phyloP scores from a whole-genome alignment of 1,140 invertebrate species.

The Drosophila micromelanica region DNA sequence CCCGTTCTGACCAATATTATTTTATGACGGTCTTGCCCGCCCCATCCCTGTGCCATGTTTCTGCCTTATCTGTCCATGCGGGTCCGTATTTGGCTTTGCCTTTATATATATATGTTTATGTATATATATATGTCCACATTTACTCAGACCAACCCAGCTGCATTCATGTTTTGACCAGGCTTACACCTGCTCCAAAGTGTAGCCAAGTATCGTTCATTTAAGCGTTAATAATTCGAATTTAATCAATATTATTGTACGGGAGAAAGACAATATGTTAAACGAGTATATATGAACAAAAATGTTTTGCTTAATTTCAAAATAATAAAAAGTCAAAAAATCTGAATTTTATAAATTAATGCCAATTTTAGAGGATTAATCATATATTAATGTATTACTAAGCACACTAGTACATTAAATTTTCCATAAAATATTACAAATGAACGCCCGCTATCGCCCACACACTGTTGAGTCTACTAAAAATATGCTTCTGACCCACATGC shows the following conservation, averaged over 20 bases:
- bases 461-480: slow-evolving; percentile 54
- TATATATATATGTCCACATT: background rate
- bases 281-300: slow-evolving; percentile 10
- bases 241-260: slow-evolving; percentile 67
- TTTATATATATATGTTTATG: slow-evolving; percentile 9
- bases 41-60: slow-evolving; percentile 14
- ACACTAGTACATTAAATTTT: background rate
- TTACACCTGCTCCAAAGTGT: slow-evolving; percentile 13
- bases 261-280: slow-evolving; percentile 15
- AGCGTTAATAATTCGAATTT: slow-evolving; percentile 76
- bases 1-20: slow-evolving; percentile 72
- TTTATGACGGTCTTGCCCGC: slow-evolving; percentile 53
- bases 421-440: background rate
- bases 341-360: too few relatives aligned
- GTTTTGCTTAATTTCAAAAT: background rate
- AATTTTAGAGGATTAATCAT: too few relatives aligned
- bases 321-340: too few relatives aligned
- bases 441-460: slow-evolving; percentile 24
- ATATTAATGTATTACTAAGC: too few relatives aligned
- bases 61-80: slow-evolving; percentile 60
- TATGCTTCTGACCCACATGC: slow-evolving; percentile 55
- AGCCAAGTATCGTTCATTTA: slow-evolving; percentile 48
- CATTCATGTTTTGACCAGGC: slow-evolving; percentile 29
- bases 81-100: slow-evolving; percentile 58
- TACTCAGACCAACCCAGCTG: slow-evolving; percentile 14